Evolutionary conservation across 2,888 invertebrate genomes (phyloP).

Genomic region (Drosophila colorata): DNA sequence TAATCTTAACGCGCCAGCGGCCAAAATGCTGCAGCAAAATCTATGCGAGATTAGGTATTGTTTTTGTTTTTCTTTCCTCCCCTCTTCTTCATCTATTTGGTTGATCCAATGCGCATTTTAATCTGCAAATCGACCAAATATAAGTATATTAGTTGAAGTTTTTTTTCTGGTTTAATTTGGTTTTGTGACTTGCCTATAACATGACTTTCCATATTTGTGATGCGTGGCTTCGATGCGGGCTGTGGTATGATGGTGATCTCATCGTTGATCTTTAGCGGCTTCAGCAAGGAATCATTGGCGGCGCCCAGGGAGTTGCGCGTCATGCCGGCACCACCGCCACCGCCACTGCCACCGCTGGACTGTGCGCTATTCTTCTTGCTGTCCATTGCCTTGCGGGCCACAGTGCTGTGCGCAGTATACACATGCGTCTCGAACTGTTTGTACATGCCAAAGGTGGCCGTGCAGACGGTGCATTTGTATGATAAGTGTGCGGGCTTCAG

Average conservation of each 20-base stretch:
- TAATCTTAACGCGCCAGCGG: constrained; percentile 63
- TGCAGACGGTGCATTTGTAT: constrained; percentile 97
- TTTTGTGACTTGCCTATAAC: constrained; percentile 82
- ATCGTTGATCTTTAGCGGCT: constrained; percentile 94
- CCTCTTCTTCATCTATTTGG: constrained; percentile 41
- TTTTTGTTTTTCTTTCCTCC: background rate
- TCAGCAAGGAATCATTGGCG: constrained; percentile 88
- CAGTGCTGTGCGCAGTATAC: constrained; percentile 96
- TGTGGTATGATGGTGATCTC: constrained; percentile 96
- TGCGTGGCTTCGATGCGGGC: constrained; percentile 87
- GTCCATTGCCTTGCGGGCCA: constrained; percentile 93
- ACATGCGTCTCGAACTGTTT: constrained; percentile 97
- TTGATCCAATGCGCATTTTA: constrained; percentile 67
- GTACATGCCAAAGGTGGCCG: constrained; percentile 97
- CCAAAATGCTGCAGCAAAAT: constrained; percentile 63
- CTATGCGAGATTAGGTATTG: constrained; percentile 74
- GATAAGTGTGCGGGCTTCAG: constrained; percentile 96
- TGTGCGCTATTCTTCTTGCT: constrained; percentile 85
- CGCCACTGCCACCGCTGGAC: constrained; percentile 55
- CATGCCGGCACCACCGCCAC: constrained; percentile 56
- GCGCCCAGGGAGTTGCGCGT: constrained; percentile 82
- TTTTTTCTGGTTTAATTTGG: background rate
- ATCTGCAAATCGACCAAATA: constrained; percentile 42
- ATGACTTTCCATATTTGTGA: constrained; percentile 85
- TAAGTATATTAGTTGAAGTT: background rate